Base-by-base conservation (phyloP, 1,140 invertebrate genomes). In the Sminthurides bifidus region DNA sequence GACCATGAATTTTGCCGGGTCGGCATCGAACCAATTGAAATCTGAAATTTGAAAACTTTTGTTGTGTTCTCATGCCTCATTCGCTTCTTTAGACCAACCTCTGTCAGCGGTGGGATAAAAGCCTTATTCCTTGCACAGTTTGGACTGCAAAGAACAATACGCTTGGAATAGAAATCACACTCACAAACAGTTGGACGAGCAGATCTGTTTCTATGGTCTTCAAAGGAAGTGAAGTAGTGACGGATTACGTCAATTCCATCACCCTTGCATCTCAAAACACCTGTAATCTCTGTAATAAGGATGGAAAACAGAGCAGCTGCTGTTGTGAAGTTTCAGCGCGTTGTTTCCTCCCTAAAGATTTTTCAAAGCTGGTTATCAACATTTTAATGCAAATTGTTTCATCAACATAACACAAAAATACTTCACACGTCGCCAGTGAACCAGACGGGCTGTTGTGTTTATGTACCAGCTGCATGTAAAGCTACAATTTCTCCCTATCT, bases 231-330 rank as follows among this genome's bases (percentile, higher is more conserved):
- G 23, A 54, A 61, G 40, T 55, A 55, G 3, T 52, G 17, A 12
- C 52, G 26, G 21, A 61, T 37, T 3, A 58, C 43, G 30, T 61
- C 60, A 33, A 61, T 55, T 26, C 60, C 60, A 35, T 61, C 60
- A 24, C 60, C 60, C 41, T 46, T 58, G 27, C 60, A 61, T 2
- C 56, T 45, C 4, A 58, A 26, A 27, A 61, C 37, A 23, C 60
- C 60, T 1, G 60, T n/a, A 62, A 33, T 62, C 56, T 30, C 56
- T 37, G 6, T 38, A 46, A 30, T 62, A 62, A 30, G 59, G 23
- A 19, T 54, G 44, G 19, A 56, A 56, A 19, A 37, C 54, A 31
- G 48, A 40, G 24, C 59, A 61, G 37, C 59, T 61, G 33, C 55
- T 44, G 30, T 61, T 61, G 44, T 44, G 41, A 27, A 38, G 52